These are phyloP conservation scores for Phaonia tiefii DNA, from an alignment of 2,888 invertebrate genomes.

Conservation along the genomic window DNA sequence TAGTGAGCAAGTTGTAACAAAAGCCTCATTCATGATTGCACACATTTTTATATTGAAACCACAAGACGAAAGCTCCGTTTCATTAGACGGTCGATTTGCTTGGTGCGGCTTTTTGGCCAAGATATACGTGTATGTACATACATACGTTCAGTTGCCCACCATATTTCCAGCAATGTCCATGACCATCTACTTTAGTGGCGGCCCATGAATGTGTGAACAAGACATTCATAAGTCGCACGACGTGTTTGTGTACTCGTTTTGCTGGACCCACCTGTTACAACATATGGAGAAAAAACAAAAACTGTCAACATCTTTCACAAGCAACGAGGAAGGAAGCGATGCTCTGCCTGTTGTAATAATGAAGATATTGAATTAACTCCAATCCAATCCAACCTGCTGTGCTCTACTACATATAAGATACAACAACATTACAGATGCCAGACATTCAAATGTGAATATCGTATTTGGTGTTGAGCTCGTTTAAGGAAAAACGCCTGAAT, in stretches of 20 bases:
- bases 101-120: conserved; percentile 5
- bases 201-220: background rate
- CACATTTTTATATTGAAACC: conserved; percentile 23
- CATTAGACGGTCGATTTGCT: background rate
- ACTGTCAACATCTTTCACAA: conserved; percentile 61
- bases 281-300: conserved; percentile 39
- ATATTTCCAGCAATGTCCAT: conserved; percentile 28
- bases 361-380: conserved; percentile 6
- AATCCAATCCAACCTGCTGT: no score
- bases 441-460: background rate
- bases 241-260: background rate
- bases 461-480: background rate
- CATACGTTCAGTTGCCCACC: conserved; percentile 5
- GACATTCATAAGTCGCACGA: background rate
- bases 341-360: background rate
- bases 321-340: conserved; percentile 71
- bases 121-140: background rate
- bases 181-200: conserved; percentile 28
- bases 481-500: background rate
- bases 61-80: background rate
- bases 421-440: background rate
- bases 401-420: background rate
- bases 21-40: conserved; percentile 17
- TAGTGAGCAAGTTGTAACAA: conserved; percentile 16
- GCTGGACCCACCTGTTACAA: no score